Evolutionary conservation across 2,797 vertebrate species (phyloP).

Genomic region (Sardinella longiceps): DNA sequence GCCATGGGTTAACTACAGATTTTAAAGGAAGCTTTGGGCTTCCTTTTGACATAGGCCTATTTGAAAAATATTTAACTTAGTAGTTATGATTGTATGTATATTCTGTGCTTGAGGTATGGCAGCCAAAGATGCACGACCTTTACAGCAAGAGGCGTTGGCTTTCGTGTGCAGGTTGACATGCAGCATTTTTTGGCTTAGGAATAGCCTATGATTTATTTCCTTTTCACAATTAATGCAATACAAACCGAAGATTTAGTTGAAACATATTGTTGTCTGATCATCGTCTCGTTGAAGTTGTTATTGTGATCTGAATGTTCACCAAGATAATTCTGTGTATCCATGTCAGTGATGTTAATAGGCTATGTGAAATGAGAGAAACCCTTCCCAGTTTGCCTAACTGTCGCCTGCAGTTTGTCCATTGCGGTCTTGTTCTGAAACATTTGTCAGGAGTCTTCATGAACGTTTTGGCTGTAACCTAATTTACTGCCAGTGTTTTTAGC

Average conservation of each 20-base stretch:
- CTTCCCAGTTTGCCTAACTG: neutral
- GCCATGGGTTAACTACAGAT: neutral
- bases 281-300: neutral
- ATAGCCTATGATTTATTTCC: neutral
- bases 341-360: neutral
- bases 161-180: neutral
- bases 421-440: neutral
- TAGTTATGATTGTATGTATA: neutral
- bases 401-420: neutral
- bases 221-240: neutral
- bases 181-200: neutral
- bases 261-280: neutral
- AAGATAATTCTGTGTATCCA: neutral
- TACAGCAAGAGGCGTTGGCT: conserved; percentile 10
- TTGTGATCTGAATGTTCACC: neutral
- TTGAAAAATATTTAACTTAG: neutral
- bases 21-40: neutral
- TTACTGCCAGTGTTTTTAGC: too few relatives aligned
- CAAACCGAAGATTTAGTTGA: neutral
- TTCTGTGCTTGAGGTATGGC: neutral
- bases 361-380: neutral
- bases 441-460: neutral
- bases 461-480: too few relatives aligned
- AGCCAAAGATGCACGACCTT: conserved; percentile 13
- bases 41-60: neutral